Evolutionary conservation across 2,888 invertebrate genomes (phyloP).

Genomic region (Argyresthia goedartella): DNA sequence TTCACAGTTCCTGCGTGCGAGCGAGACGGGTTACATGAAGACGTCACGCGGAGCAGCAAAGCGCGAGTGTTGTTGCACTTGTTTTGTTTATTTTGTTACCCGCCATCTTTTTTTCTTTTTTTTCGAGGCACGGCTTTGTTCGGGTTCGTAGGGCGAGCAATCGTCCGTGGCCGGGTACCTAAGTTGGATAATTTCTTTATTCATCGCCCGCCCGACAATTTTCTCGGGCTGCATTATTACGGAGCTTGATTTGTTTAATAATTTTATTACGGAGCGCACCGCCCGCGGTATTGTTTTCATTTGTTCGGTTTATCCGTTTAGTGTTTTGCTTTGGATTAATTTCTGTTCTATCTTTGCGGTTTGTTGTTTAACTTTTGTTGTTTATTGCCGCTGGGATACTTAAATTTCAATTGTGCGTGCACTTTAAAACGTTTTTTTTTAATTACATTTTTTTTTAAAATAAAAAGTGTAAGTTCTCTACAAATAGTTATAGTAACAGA

Average conservation of each 20-base stretch:
- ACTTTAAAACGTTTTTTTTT: no score
- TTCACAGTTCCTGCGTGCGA: slow-evolving; percentile 34
- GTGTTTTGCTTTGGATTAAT: slow-evolving; percentile 5
- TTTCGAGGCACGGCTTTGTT: slow-evolving; percentile 65
- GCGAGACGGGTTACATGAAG: slow-evolving; percentile 58
- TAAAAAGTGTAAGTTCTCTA: no score
- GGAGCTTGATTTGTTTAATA: slow-evolving; percentile 69
- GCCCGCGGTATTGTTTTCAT: slow-evolving; percentile 39
- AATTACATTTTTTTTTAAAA: no score
- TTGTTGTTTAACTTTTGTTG: neutral
- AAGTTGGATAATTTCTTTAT: slow-evolving; percentile 70
- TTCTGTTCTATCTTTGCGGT: neutral
- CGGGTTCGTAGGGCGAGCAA: slow-evolving; percentile 47
- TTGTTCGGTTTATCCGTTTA: slow-evolving; percentile 33
- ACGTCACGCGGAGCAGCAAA: slow-evolving; percentile 62
- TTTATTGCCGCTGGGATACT: neutral
- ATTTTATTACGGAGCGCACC: slow-evolving; percentile 62
- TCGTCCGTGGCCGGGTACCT: slow-evolving; percentile 38
- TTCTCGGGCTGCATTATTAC: slow-evolving; percentile 63
- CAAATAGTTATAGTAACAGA: no score
- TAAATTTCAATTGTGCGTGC: neutral
- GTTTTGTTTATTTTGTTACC: slow-evolving; percentile 53
- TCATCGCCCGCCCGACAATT: slow-evolving; percentile 63
- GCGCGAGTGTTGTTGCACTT: slow-evolving; percentile 67
- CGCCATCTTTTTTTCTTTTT: slow-evolving; percentile 42